Conservation (phyloP, 2,888 invertebrate genomes). For the Rhagonycha lutea region DNA sequence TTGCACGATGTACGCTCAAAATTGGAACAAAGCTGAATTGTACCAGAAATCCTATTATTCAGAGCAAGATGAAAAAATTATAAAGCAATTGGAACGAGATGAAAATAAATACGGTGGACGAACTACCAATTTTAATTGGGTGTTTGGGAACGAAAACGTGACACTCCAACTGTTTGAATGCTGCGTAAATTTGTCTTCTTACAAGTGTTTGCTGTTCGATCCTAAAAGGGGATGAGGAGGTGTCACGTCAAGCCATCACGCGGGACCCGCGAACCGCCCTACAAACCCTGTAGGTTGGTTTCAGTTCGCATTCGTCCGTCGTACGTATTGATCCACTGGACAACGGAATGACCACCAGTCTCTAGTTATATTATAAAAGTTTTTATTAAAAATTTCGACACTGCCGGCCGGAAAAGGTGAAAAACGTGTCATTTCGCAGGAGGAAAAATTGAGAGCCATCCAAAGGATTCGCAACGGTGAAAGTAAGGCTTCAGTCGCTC, state of each 20-base stretch:
- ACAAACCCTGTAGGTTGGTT: conserved; percentile 44
- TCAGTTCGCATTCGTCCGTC: conserved; percentile 50
- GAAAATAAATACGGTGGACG: conserved; percentile 57
- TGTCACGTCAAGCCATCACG: conserved; percentile 64
- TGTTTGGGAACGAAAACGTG: conserved; percentile 49
- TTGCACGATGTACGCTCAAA: conserved; percentile 77
- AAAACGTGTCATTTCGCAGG: conserved; percentile 61
- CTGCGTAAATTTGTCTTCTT: conserved; percentile 53
- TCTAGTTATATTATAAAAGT: conserved; percentile 38
- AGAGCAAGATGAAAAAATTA: conserved; percentile 63
- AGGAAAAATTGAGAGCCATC: conserved; percentile 81
- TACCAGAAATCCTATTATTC: conserved; percentile 65
- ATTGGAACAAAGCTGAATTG: conserved; percentile 64
- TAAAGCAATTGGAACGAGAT: conserved; percentile 63
- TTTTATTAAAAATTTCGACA: not conserved
- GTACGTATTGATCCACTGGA: conserved; percentile 55
- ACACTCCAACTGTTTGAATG: conserved; percentile 55
- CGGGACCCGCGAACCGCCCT: conserved; percentile 50
- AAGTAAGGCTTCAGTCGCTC: conserved; percentile 83
- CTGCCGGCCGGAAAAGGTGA: conserved; percentile 40
- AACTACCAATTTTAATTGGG: conserved; percentile 56
- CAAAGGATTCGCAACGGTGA: conserved; percentile 83
- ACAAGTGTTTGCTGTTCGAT: conserved; percentile 44
- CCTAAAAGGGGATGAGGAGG: conserved; percentile 59
- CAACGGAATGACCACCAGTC: conserved; percentile 60